Conservation (phyloP, 2,888 invertebrate genomes). For the Ligdia adustata region DNA sequence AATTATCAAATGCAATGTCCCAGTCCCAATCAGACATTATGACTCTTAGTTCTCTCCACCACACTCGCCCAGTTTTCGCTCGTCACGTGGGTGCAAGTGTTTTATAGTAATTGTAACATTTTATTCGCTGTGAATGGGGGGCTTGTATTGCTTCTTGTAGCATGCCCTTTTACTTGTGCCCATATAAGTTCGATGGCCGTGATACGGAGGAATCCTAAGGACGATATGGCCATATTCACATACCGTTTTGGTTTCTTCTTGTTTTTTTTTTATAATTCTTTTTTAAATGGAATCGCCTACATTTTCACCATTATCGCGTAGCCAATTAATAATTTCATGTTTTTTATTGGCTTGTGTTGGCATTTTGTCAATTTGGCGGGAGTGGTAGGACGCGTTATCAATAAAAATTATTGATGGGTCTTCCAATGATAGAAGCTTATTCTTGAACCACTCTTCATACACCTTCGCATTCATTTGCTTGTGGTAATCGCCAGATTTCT, state of each 20-base stretch:
- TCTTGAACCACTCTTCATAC: conserved; percentile 7
- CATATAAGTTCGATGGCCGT: too few relatives aligned
- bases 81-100: too few relatives aligned
- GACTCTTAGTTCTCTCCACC: too few relatives aligned
- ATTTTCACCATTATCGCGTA: not conserved
- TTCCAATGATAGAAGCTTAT: conserved; percentile 19
- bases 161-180: too few relatives aligned
- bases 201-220: too few relatives aligned
- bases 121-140: too few relatives aligned
- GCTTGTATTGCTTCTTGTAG: too few relatives aligned
- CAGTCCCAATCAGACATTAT: too few relatives aligned
- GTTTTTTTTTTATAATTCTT: not conserved
- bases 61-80: too few relatives aligned
- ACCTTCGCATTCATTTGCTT: not conserved
- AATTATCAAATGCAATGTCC: too few relatives aligned
- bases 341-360: conserved; percentile 21
- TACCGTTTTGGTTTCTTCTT: not conserved
- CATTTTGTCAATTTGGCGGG: conserved; percentile 25
- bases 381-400: conserved; percentile 24
- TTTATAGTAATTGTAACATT: too few relatives aligned
- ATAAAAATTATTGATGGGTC: conserved; percentile 23
- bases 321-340: conserved; percentile 2
- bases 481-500: not conserved
- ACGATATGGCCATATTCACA: too few relatives aligned
- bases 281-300: not conserved